Conservation (phyloP, 2,113 vertebrate genomes). For the Ceyx margarethae region DNA sequence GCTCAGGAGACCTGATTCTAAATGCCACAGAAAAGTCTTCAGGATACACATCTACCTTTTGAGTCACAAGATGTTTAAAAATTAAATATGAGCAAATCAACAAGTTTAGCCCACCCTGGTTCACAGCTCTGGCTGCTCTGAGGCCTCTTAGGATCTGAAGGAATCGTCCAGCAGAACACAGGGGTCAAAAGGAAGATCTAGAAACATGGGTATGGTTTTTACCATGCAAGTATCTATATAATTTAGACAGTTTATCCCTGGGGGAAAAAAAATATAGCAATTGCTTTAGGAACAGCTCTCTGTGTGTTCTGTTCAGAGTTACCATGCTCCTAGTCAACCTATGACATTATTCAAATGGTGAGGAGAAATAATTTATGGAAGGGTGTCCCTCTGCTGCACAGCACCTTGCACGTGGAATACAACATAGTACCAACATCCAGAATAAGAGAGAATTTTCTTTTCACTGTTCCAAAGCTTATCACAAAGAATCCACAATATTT, state of each 20-base stretch:
- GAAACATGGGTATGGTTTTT: background rate
- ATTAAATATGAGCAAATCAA: background rate
- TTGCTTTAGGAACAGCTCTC: background rate
- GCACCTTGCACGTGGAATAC: background rate
- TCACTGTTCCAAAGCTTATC: background rate
- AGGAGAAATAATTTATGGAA: background rate
- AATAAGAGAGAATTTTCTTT: background rate
- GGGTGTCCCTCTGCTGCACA: background rate
- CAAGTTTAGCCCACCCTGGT: background rate
- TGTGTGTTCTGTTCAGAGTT: background rate
- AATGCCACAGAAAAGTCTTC: background rate
- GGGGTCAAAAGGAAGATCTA: background rate
- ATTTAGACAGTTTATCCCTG: background rate
- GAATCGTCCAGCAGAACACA: background rate
- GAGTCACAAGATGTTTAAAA: background rate
- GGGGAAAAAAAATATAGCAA: background rate
- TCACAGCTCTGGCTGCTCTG: background rate
- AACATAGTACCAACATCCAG: background rate
- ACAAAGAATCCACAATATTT: background rate
- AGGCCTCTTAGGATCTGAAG: background rate
- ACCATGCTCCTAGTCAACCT: background rate
- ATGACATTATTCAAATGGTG: background rate
- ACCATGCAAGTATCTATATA: background rate
- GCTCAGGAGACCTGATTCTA: background rate
- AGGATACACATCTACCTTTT: background rate